Evolutionary conservation across 2,113 vertebrate species (phyloP).

Genomic region (Centropus bengalensis): DNA sequence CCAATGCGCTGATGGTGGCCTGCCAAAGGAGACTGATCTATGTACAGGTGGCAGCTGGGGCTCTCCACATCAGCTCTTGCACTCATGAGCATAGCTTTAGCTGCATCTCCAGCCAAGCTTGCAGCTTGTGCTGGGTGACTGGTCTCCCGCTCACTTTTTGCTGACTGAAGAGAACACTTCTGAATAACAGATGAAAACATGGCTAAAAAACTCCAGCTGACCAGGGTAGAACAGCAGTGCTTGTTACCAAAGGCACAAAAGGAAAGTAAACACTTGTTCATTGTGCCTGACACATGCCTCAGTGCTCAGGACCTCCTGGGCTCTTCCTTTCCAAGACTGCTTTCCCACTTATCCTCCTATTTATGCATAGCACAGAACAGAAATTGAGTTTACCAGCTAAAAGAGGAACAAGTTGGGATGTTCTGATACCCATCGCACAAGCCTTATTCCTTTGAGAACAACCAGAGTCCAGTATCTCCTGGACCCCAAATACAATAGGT

Average conservation of each 20-base stretch:
- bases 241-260: not conserved
- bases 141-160: not conserved
- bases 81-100: not conserved
- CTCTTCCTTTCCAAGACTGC: not conserved
- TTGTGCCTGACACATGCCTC: not conserved
- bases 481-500: not conserved
- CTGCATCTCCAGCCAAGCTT: not conserved
- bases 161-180: not conserved
- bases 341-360: not conserved
- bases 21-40: not conserved
- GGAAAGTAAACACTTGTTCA: not conserved
- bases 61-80: not conserved
- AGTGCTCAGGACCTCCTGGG: not conserved
- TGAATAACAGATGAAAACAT: not conserved
- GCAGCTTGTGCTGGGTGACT: not conserved
- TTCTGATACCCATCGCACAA: not conserved
- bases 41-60: not conserved
- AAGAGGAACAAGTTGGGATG: not conserved
- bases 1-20: accelerated
- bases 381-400: not conserved
- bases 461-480: not conserved
- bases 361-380: not conserved
- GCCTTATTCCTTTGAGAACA: not conserved
- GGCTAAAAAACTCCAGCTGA: not conserved
- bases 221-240: not conserved